Evolutionary conservation across 2,113 vertebrate genomes (phyloP).

Genomic region (Gobius niger): DNA sequence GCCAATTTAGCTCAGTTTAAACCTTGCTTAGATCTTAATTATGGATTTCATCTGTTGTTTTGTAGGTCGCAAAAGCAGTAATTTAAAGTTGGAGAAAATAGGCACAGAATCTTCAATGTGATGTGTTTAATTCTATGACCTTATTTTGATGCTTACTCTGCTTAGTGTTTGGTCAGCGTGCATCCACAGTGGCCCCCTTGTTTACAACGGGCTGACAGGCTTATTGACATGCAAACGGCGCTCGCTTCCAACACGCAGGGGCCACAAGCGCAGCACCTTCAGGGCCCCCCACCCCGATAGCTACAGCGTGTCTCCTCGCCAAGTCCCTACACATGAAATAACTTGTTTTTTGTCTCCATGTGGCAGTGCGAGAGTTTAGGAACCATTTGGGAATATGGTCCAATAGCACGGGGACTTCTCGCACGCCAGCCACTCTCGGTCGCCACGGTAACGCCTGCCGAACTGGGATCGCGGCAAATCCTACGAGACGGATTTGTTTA

Average conservation of each 20-base stretch:
- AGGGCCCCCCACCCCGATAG: conserved; percentile 30
- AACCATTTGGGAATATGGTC: conserved; percentile 54
- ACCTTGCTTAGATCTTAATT: no score
- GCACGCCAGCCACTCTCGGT: conserved; percentile 50
- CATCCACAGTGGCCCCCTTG: conserved; percentile 8
- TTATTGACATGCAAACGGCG: conserved; percentile 46
- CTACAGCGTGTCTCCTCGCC: conserved; percentile 17
- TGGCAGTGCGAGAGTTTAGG: conserved; percentile 35
- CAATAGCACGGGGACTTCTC: conserved; percentile 22
- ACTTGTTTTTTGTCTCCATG: conserved; percentile 50
- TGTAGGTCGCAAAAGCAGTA: no score
- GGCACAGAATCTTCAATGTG: no score
- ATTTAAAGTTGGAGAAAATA: no score
- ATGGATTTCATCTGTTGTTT: no score
- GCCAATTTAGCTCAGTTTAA: no score
- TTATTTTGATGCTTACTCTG: no score
- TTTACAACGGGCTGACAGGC: conserved; percentile 21
- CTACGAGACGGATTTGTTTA: conserved; percentile 33
- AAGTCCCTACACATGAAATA: conserved; percentile 34
- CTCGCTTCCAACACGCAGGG: conserved; percentile 26
- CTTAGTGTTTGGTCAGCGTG: no score
- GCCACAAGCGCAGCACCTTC: conserved; percentile 8
- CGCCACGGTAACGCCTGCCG: conserved; percentile 45
- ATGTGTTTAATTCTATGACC: no score
- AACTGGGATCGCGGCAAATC: conserved; percentile 38